A percentile compares a stretch with the other conserved stretches of the same genome.
phyloP scores from a whole-genome alignment of 2,113 vertebrate genomes.

The Ornithorhynchus anatinus region DNA sequence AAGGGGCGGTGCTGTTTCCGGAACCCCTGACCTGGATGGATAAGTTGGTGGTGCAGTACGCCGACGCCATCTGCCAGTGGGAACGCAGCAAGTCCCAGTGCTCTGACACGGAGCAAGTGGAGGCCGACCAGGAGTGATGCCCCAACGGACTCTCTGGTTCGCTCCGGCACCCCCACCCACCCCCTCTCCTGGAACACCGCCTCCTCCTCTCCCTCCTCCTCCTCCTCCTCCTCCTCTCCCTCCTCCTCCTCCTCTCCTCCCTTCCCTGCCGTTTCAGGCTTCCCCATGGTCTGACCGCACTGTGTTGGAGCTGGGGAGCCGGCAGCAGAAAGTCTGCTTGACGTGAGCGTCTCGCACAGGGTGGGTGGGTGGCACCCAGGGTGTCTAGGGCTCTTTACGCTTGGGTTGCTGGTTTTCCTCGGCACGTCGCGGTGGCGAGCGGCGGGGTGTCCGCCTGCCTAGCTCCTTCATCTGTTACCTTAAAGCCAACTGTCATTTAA shows the following conservation, averaged over 20 bases:
- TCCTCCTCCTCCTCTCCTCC: conserved; percentile 39
- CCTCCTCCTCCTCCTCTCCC: conserved; percentile 37
- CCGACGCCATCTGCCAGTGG: conserved; percentile 95
- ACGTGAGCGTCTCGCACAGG: conserved; percentile 19
- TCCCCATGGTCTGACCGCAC: conserved; percentile 59
- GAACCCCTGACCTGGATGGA: conserved; percentile 99
- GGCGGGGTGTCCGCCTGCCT: conserved; percentile 19
- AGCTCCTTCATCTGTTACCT: conserved; percentile 14
- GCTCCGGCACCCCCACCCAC: conserved; percentile 33
- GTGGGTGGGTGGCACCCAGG: conserved; percentile 12
- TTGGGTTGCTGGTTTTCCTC: conserved; percentile 47
- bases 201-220: conserved; percentile 37
- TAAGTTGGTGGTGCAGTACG: conserved; percentile 94
- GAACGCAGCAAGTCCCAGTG: conserved; percentile 91
- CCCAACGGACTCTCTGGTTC: conserved; percentile 50
- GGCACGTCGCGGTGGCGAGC: conserved; percentile 33
- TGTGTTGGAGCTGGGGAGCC: conserved; percentile 32
- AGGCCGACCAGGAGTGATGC: conserved; percentile 68
- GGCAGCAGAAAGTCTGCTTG: conserved; percentile 22
- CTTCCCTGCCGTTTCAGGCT: conserved; percentile 66
- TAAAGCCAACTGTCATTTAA: conserved; percentile 34
- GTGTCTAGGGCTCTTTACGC: conserved; percentile 59
- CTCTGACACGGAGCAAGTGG: conserved; percentile 73
- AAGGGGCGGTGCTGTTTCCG: conserved; percentile 94
- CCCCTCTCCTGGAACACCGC: conserved; percentile 43